These are phyloP conservation scores for Phainopepla nitens DNA, from an alignment of 2,113 vertebrate genomes.

Conservation along the genomic window DNA sequence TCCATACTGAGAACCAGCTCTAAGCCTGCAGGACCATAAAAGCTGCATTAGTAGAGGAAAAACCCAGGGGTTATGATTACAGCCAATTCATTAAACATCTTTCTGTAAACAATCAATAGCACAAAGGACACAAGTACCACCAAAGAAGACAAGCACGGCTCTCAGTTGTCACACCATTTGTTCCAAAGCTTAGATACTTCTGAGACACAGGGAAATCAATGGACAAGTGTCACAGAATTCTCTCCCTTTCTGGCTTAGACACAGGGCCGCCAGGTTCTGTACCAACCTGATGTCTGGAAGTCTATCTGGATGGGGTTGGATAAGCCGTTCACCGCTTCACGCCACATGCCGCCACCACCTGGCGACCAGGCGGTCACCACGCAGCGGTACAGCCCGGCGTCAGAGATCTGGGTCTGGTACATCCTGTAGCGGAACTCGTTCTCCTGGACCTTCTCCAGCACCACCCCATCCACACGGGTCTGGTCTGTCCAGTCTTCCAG, in stretches of 20 bases:
- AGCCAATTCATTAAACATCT: neutral
- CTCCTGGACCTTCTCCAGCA: conserved; percentile 86
- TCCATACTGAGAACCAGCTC: neutral
- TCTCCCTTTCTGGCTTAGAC: neutral
- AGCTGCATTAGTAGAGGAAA: conserved; percentile 11
- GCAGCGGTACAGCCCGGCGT: conserved; percentile 89
- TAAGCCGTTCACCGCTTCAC: conserved; percentile 72
- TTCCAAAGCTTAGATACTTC: neutral
- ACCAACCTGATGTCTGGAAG: conserved; percentile 88
- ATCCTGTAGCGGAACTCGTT: conserved; percentile 89
- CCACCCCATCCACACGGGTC: conserved; percentile 79
- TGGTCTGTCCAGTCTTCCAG: conserved; percentile 83
- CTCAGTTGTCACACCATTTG: neutral
- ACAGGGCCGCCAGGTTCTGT: neutral
- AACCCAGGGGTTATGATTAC: neutral
- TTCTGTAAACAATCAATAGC: conserved; percentile 3
- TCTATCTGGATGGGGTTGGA: conserved; percentile 88
- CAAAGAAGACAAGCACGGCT: neutral
- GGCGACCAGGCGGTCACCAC: conserved; percentile 87
- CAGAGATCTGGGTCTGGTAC: conserved; percentile 85
- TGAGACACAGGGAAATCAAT: neutral
- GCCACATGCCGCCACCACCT: conserved; percentile 80
- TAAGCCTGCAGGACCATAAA: conserved; percentile 21
- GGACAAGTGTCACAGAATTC: neutral
- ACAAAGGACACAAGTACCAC: neutral